Evolutionary conservation across 2,797 vertebrate species (phyloP).

Genomic region (Diplodus puntazzo): DNA sequence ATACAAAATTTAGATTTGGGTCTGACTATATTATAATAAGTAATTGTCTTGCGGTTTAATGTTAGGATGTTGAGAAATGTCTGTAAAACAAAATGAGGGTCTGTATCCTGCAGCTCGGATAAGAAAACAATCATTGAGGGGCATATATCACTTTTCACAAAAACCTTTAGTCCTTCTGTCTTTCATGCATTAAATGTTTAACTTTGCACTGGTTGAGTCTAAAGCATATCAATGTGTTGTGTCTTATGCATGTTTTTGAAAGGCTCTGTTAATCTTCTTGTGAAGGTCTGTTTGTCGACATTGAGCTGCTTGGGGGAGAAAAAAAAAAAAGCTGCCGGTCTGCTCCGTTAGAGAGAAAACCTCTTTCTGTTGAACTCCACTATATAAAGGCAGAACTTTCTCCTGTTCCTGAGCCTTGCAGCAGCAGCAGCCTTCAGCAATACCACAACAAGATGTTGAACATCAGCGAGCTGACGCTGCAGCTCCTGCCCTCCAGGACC

Average conservation of each 20-base stretch:
- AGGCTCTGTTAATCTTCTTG: slow-evolving; percentile 51
- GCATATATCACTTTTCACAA: background rate
- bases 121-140: background rate
- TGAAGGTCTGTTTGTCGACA: slow-evolving; percentile 17
- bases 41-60: background rate
- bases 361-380: slow-evolving; percentile 29
- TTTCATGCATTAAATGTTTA: background rate
- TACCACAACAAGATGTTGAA: slow-evolving; percentile 71
- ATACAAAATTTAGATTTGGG: background rate
- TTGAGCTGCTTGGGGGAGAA: background rate
- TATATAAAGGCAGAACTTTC: slow-evolving; percentile 62
- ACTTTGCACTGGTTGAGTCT: background rate
- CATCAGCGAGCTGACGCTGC: slow-evolving; percentile 54
- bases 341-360: slow-evolving; percentile 47
- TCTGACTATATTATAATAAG: no score
- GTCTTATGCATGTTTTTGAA: slow-evolving; percentile 8
- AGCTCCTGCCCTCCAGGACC: slow-evolving; percentile 38
- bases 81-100: background rate
- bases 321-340: background rate
- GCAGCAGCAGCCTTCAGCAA: slow-evolving; percentile 16
- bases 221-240: slow-evolving; percentile 3
- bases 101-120: background rate
- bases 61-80: background rate
- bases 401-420: slow-evolving; percentile 18
- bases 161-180: background rate